phyloP scores from a whole-genome alignment of 1,140 invertebrate species.

The Spodoptera litura region DNA sequence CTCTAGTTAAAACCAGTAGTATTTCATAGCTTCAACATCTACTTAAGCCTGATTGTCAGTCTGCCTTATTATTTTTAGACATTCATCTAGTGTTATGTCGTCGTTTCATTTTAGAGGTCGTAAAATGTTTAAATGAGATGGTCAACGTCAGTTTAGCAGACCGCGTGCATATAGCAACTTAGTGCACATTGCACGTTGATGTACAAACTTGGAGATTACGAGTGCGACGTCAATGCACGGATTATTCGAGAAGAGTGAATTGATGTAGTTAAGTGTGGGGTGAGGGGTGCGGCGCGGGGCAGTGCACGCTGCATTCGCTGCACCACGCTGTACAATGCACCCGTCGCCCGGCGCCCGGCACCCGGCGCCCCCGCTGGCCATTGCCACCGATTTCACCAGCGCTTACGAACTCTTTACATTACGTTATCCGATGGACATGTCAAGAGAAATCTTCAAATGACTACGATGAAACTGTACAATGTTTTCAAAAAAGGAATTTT shows the following conservation, averaged over 20 bases:
- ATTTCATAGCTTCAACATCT: not conserved
- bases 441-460: conserved; percentile 32
- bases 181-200: conserved; percentile 58
- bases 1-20: too few relatives aligned
- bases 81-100: conserved; percentile 19
- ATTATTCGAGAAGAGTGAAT: conserved; percentile 76
- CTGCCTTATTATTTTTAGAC: conserved; percentile 27
- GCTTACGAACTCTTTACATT: conserved; percentile 61
- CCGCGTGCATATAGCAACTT: conserved; percentile 53
- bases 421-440: conserved; percentile 42
- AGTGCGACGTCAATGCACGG: conserved; percentile 77
- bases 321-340: conserved; percentile 67
- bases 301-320: conserved; percentile 64
- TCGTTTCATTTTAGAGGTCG: conserved; percentile 37
- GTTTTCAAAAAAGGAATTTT: not conserved
- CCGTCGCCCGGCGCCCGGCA: conserved; percentile 39
- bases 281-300: conserved; percentile 49
- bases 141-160: conserved; percentile 35
- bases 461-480: not conserved
- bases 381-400: conserved; percentile 73
- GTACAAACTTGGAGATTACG: conserved; percentile 62
- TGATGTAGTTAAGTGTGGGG: conserved; percentile 60
- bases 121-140: conserved; percentile 43
- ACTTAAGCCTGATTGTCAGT: conserved; percentile 3
- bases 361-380: conserved; percentile 67